Percentiles rank a stretch among this genome's conserved stretches.
These are phyloP conservation scores for Apis laboriosa DNA, from an alignment of 1,140 invertebrate species.

Conservation along the genomic window DNA sequence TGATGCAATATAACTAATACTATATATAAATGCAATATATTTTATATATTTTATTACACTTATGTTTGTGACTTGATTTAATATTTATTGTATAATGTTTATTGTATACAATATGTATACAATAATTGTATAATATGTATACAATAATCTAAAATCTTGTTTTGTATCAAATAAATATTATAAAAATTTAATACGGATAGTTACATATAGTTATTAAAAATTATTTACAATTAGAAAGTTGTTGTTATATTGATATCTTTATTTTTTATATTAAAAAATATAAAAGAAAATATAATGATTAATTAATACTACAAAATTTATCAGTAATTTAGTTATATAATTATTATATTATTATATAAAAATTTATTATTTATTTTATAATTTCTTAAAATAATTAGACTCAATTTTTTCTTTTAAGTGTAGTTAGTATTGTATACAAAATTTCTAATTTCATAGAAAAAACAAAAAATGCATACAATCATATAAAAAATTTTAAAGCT, in stretches of 20 bases:
- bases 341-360: not conserved
- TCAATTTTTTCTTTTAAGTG: not conserved
- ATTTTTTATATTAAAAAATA: slow-evolving; percentile 20
- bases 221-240: slow-evolving; percentile 41
- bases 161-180: slow-evolving; percentile 21
- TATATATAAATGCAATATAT: slow-evolving; percentile 20
- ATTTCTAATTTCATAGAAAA: slow-evolving; percentile 15
- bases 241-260: slow-evolving; percentile 25
- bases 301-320: slow-evolving; percentile 9
- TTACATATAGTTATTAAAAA: slow-evolving; percentile 24
- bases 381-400: slow-evolving; percentile 12
- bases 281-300: not conserved
- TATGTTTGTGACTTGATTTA: slow-evolving; percentile 1
- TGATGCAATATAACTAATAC: too few relatives aligned
- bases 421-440: slow-evolving; percentile 13
- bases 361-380: slow-evolving; percentile 8
- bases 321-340: not conserved
- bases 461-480: slow-evolving; percentile 31
- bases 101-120: too few relatives aligned
- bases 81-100: not conserved
- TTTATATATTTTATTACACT: slow-evolving; percentile 12
- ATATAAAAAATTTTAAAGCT: slow-evolving; percentile 36
- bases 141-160: slow-evolving; percentile 17
- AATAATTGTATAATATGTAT: slow-evolving; percentile 1
- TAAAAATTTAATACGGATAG: slow-evolving; percentile 27